These are phyloP conservation scores for Xyrauchen texanus DNA, from an alignment of 2,113 vertebrate species.

Conservation along the genomic window DNA sequence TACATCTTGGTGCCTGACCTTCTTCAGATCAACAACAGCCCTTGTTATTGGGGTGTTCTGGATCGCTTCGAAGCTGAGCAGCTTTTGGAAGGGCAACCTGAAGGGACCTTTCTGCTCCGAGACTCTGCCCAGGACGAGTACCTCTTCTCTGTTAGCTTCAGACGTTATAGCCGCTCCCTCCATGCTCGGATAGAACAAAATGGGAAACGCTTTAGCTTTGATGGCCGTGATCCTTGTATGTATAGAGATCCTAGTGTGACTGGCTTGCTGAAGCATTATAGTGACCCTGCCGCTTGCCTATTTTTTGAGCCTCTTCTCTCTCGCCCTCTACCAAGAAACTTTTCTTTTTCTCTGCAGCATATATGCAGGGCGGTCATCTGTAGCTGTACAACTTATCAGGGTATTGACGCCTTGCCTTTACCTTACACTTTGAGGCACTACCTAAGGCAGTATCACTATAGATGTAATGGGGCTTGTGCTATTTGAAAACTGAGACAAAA, in stretches of 20 bases:
- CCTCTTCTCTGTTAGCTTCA: slow-evolving; percentile 95
- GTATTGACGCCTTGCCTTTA: slow-evolving; percentile 83
- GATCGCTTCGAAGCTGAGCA: slow-evolving; percentile 94
- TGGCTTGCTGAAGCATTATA: slow-evolving; percentile 91
- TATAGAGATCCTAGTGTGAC: slow-evolving; percentile 92
- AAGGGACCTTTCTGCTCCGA: slow-evolving; percentile 91
- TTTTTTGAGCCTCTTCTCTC: slow-evolving; percentile 96
- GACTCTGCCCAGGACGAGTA: slow-evolving; percentile 97
- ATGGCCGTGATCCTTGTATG: slow-evolving; percentile 93
- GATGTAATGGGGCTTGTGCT: slow-evolving; percentile 71
- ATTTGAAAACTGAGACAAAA: slow-evolving; percentile 40
- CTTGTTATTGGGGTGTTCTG: slow-evolving; percentile 96
- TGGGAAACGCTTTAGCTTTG: slow-evolving; percentile 95
- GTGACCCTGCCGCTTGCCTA: slow-evolving; percentile 92
- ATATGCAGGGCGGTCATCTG: slow-evolving; percentile 92
- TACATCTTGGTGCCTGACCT: slow-evolving; percentile 92
- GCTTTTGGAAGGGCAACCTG: slow-evolving; percentile 91
- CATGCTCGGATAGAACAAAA: slow-evolving; percentile 96
- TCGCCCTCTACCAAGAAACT: slow-evolving; percentile 86
- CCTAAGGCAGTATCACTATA: slow-evolving; percentile 93
- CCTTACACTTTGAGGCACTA: slow-evolving; percentile 89
- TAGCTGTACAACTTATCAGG: slow-evolving; percentile 87
- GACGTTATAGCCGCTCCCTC: slow-evolving; percentile 94
- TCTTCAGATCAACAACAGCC: slow-evolving; percentile 93
- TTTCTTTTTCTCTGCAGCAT: slow-evolving; percentile 92